Conservation (phyloP, 1,140 invertebrate species). For the Yoshiicerus persimilis region DNA sequence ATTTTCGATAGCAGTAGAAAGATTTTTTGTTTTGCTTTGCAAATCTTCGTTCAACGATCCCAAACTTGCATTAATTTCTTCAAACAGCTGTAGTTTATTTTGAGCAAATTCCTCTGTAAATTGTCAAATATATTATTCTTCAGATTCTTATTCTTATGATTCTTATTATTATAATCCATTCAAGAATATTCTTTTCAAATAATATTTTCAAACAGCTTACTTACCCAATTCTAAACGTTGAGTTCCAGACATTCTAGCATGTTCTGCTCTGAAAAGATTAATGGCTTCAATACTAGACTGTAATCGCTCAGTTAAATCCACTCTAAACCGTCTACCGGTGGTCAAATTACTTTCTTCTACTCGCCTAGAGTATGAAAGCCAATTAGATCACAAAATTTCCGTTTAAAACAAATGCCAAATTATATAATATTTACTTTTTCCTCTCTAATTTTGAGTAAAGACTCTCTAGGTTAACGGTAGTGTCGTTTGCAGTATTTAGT, state of each 20-base stretch:
- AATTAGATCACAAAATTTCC: neutral
- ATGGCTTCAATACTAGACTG: neutral
- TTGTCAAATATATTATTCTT: too few species aligned
- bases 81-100: too few species aligned
- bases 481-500: conserved; percentile 65
- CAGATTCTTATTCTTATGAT: too few species aligned
- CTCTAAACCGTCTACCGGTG: conserved; percentile 52
- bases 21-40: too few species aligned
- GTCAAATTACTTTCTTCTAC: conserved; percentile 49
- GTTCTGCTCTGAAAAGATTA: conserved; percentile 21
- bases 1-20: too few species aligned
- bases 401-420: conserved; percentile 1
- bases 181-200: too few species aligned
- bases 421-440: conserved; percentile 56
- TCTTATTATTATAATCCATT: too few species aligned
- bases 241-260: conserved; percentile 33
- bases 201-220: neutral
- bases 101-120: too few species aligned
- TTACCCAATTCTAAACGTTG: conserved; percentile 8
- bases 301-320: conserved; percentile 44
- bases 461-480: conserved; percentile 63
- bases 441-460: conserved; percentile 68
- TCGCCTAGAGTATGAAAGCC: conserved; percentile 34
- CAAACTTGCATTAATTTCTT: too few species aligned
- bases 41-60: too few species aligned